Evolutionary conservation across 2,113 vertebrate genomes (phyloP), one percentile per base, ranked within the genome.

Genomic region (Chlorodrepanis virens): DNA sequence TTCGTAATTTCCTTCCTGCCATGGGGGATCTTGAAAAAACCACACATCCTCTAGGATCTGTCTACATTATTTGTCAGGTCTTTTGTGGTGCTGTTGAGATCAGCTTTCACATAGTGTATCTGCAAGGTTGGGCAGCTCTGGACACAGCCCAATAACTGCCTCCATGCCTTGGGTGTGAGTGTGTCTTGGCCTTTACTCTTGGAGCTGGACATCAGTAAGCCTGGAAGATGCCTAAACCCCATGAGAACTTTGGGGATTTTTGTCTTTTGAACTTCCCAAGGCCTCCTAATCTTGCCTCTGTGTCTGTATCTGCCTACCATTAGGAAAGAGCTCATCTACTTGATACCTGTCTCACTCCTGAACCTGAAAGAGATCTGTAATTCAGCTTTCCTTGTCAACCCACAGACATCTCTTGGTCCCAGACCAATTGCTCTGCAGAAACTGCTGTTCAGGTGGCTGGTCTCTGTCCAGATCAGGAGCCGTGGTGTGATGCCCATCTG

Each of bases 171-270:
- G 44, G 14, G 2, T 54, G 12, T 35, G 33, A 72, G 16, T 40
- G 64, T 49, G 17, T 17, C 52, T 29, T 29, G 52, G 52, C n/a
- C 28, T 76, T 65, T 22, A 7, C 20, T 44, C 17, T 11, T 89
- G 81, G 42, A 71, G 28, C 18, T 72, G 57, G 23, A 49, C 33
- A 40, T 31, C 33, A 31, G 25, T n/a, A 68, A 88, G 24, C 18
- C 39, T 72, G 44, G 37, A 52, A 76, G 35, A 8, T 72, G 33
- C 27, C 47, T 59, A 23, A 93, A 42, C 6, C 4, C 23, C 5
- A 24, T 6, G 1, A 63, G 8, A 35, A 35, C 33, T 47, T 37
- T 2, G 22, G 28, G 6, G 0, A 42, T 56, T 24, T 37, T 81
- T 61, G 33, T 8, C 11, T 70, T 59, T 42, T 63, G 39, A 75